These are phyloP conservation scores for Brachionus paranguensis DNA, from an alignment of 1,140 invertebrate species.

Conservation along the genomic window DNA sequence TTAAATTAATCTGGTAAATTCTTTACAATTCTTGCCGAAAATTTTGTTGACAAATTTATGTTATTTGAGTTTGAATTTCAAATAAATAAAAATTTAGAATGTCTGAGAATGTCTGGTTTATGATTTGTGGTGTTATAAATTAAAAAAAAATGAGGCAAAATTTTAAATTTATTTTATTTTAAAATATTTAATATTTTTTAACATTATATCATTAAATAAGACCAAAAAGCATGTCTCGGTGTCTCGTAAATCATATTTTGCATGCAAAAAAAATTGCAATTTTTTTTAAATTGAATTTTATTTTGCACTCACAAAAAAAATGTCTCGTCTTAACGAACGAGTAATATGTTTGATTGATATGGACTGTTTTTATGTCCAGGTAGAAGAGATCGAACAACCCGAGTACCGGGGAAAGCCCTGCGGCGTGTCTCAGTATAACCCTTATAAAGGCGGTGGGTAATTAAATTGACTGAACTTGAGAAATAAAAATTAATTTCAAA, in stretches of 20 bases:
- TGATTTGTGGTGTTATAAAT: no score
- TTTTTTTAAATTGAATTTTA: not conserved
- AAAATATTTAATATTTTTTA: not conserved
- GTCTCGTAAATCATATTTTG: not conserved
- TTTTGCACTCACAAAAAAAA: not conserved
- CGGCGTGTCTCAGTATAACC: slow-evolving; percentile 89
- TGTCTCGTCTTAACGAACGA: slow-evolving; percentile 51
- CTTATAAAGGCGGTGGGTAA: slow-evolving; percentile 82
- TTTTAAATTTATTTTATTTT: no score
- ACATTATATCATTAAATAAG: not conserved
- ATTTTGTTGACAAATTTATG: no score
- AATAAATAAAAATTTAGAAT: no score
- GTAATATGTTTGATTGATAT: slow-evolving; percentile 86
- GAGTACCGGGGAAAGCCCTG: slow-evolving; percentile 74
- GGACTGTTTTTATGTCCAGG: slow-evolving; percentile 94
- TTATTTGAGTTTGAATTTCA: no score
- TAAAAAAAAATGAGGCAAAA: no score
- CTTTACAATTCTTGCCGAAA: no score
- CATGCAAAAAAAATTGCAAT: not conserved
- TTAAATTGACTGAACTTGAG: slow-evolving; percentile 41
- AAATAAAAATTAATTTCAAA: slow-evolving; percentile 7
- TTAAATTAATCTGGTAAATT: no score
- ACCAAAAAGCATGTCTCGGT: not conserved
- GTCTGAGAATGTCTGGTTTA: no score
- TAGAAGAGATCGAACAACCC: slow-evolving; percentile 80